These are phyloP conservation scores for Drosophila subquinaria DNA, from an alignment of 2,888 invertebrate species.

Conservation along the genomic window DNA sequence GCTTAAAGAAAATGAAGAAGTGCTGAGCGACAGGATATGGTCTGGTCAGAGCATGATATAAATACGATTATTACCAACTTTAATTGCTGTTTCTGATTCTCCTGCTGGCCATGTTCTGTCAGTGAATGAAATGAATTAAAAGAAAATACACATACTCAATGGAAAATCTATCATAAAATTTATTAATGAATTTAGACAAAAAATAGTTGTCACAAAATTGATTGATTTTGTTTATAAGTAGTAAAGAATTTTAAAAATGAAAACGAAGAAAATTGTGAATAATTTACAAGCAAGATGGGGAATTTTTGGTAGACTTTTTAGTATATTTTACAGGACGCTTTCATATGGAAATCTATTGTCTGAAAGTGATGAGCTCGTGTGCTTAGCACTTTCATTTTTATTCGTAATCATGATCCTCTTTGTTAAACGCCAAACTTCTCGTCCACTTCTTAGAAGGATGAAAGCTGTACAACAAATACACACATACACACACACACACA, in stretches of 20 bases:
- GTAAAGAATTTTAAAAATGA: not conserved
- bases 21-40: conserved; percentile 14
- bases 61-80: not conserved
- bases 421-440: conserved; percentile 7
- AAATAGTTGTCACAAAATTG: not conserved
- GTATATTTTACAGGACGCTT: too few species aligned
- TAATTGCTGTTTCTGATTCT: not conserved
- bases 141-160: not conserved
- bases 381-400: conserved; percentile 24
- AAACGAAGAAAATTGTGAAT: not conserved
- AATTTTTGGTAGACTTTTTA: not conserved
- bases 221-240: not conserved
- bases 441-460: conserved; percentile 17
- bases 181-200: not conserved
- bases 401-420: conserved; percentile 21
- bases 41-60: conserved; percentile 9
- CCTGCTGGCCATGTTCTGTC: not conserved
- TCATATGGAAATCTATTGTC: conserved; percentile 16
- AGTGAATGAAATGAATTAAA: not conserved
- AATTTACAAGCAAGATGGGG: not conserved
- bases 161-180: not conserved
- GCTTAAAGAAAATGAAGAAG: conserved; percentile 52
- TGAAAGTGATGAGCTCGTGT: conserved; percentile 23
- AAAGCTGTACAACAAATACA: conserved; percentile 21
- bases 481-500: not conserved